Base-by-base conservation (phyloP, 2,113 vertebrate genomes). In the Plecotus auritus region DNA sequence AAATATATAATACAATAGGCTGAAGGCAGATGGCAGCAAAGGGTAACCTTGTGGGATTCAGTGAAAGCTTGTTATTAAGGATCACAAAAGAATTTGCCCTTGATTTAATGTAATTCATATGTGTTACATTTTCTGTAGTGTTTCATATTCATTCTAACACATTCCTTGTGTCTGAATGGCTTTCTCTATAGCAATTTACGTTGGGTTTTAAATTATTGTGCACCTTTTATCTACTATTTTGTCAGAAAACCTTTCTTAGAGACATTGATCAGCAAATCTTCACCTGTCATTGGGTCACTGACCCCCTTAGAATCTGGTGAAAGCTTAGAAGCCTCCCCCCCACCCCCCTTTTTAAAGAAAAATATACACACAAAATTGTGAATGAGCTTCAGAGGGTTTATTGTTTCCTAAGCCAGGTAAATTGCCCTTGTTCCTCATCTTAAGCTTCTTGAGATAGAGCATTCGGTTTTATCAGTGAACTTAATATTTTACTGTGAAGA, bases 1-100 rank as follows among this genome's bases (percentile, higher is more conserved):
- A 70, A 93, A 49, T 74, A 59, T 64, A 76, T 42, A 74, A 42
- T 74, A 59, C 22, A 37, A 1, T 7, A 76, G 18, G 40, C 47
- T 45, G 30, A 85, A 85, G 77, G 88, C 45, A 95, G 49, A 85
- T 85, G 74, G 73, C 51, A 93, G 72, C 82, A 95, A 74, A 91
- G 72, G 88, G 30, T 94, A 88, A 77, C 42, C 18, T 92, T 78
- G 37, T 26, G 76, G 61, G 42, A 77, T 89, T 22, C 51, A 59
- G 59, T 59, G 35, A 37, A 88, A 17, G 67, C 35, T 92, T 92
- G 3, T 47, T 66, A 9, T n/a, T 64, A 66, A 23, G 56, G 51
- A 64, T 49, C 20, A 23, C 35, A 80, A 49, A 28, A 42, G 10
- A 69, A 28, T 84, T 6, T 0, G 0, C 20, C 32, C 9, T 91